Evolutionary conservation across 2,797 vertebrate species (phyloP).

Genomic region (Otolemur crassicaudatus): DNA sequence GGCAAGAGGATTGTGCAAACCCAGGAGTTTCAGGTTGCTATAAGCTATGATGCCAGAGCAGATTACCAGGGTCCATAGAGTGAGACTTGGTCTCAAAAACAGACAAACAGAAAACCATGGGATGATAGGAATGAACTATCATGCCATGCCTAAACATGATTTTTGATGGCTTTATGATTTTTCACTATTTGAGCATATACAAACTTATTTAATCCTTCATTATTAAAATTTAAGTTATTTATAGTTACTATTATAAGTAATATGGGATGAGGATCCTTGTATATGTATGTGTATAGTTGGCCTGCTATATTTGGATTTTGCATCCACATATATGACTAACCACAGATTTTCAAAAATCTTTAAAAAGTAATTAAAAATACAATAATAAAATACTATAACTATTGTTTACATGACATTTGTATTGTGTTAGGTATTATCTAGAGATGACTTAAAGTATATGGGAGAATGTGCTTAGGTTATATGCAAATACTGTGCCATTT

Average conservation of each 20-base stretch:
- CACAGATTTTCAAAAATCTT: not conserved
- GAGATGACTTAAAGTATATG: not conserved
- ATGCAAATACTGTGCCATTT: not conserved
- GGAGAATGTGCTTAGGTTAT: not conserved
- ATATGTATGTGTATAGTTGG: not conserved
- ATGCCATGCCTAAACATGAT: not conserved
- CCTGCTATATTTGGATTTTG: not conserved
- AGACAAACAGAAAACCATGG: not conserved
- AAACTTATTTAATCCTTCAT: not conserved
- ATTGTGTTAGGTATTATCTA: not conserved
- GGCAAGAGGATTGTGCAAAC: too few relatives aligned
- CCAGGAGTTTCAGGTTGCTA: too few relatives aligned
- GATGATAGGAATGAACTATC: not conserved
- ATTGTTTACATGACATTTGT: not conserved
- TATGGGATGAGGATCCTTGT: not conserved
- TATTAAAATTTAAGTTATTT: conserved; percentile 29
- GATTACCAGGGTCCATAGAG: too few relatives aligned
- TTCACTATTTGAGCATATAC: not conserved
- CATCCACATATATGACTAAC: not conserved
- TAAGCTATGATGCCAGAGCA: too few relatives aligned
- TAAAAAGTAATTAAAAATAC: not conserved
- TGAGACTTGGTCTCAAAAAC: too few relatives aligned
- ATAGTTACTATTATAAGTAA: not conserved
- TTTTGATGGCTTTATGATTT: conserved; percentile 21
- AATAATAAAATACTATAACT: not conserved